These are phyloP conservation scores for Aporophyla nigra DNA, from an alignment of 2,888 invertebrate genomes.

Conservation along the genomic window DNA sequence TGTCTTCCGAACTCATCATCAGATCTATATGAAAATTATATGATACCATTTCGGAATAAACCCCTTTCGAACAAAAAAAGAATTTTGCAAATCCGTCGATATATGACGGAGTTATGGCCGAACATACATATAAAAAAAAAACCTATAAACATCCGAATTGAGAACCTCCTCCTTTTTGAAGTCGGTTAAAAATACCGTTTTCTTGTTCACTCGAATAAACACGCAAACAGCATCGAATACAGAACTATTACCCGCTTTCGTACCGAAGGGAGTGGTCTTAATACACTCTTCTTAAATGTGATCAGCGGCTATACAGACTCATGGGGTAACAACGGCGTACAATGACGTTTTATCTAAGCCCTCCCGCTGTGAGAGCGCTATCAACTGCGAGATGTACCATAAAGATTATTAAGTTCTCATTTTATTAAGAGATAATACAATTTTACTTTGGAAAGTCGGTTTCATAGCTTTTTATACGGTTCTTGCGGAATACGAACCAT, in stretches of 20 bases:
- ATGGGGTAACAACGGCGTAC: slow-evolving; percentile 7
- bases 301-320: slow-evolving; percentile 2
- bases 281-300: slow-evolving; percentile 17
- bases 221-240: not conserved
- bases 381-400: slow-evolving; percentile 1
- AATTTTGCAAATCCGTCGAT: too few relatives aligned
- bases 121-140: too few relatives aligned
- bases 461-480: not conserved
- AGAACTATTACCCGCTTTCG: not conserved
- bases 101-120: too few relatives aligned
- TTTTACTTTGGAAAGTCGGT: not conserved
- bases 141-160: too few relatives aligned
- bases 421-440: slow-evolving; percentile 14
- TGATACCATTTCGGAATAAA: too few relatives aligned
- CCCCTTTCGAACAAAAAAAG: too few relatives aligned
- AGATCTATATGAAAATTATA: too few relatives aligned
- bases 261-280: slow-evolving; percentile 21
- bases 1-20: too few relatives aligned
- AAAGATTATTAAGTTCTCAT: slow-evolving; percentile 26
- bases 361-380: slow-evolving; percentile 27
- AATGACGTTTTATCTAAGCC: slow-evolving; percentile 1
- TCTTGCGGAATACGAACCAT: not conserved
- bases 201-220: not conserved
- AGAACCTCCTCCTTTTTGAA: too few relatives aligned
- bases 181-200: not conserved